Evolutionary conservation across 2,888 invertebrate genomes (phyloP), one percentile per base, ranked within the genome.

Genomic region (Ectemnius lituratus): DNA sequence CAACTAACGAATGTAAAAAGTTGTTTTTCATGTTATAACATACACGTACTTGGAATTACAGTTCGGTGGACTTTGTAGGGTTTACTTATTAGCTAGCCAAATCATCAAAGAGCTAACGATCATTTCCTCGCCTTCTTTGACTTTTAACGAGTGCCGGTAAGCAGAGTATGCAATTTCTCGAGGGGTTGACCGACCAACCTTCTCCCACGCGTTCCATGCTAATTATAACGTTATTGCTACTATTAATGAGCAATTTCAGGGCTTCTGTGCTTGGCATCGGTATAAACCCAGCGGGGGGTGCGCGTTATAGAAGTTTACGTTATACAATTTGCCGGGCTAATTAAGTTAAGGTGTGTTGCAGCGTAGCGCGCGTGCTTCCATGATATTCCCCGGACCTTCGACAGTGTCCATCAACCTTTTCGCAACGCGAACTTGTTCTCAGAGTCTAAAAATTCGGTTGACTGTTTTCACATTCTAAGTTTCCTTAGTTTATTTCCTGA

Each of bases 211-310:
- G 79, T 72, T 76, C 76, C 72, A 66, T 66, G 57, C 62, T 80
- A 83, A 83, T 81, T 78, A 82, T 77, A 76, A 75, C 80, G 67
- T 81, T 81, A 83, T 83, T 83, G 80, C 75, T 63, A 70, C 75
- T 78, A 82, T 84, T 82, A 84, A 80, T 84, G 82, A 83, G 75
- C 82, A 83, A 83, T 82, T 84, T 76, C 75, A 73, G 67, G 59
- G 71, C 76, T 76, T 79, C 80, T 77, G 70, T 72, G 72, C 72
- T 20, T 59, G 66, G 5, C 52, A 16, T 16, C 68, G 52, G 67
- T 70, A 73, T 73, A 75, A 83, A 78, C 81, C 76, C 67, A 73
- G 73, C 69, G 37, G 37, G 37, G 37, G 5, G 6, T 37, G 37
- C 75, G 72, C 84, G 79, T 81, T 77, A 81, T 63, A 71, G 70